phyloP scores from a whole-genome alignment of 1,140 invertebrate species.

The Plectrocnemia conspersa region DNA sequence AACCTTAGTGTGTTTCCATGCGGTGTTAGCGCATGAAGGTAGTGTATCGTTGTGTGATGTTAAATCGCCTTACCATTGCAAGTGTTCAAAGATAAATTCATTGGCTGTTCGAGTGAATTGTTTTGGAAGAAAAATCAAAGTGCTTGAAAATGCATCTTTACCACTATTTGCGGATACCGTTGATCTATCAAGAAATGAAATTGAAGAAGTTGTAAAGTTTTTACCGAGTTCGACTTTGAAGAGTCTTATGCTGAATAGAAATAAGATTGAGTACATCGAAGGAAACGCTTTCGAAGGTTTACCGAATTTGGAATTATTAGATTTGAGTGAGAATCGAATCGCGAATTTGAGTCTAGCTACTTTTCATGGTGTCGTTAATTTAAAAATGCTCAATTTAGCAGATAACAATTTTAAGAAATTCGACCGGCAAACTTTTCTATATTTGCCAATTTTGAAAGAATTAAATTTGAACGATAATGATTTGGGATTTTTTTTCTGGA shows the following conservation, averaged over 20 bases:
- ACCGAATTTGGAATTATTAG: slow-evolving; percentile 47
- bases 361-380: slow-evolving; percentile 45
- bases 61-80: too few relatives aligned
- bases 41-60: too few relatives aligned
- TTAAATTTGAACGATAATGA: slow-evolving; percentile 48
- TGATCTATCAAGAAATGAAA: slow-evolving; percentile 44
- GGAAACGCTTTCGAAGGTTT: slow-evolving; percentile 41
- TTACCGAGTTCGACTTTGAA: slow-evolving; percentile 17
- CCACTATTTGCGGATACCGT: slow-evolving; percentile 39
- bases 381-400: slow-evolving; percentile 52
- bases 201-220: slow-evolving; percentile 31
- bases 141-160: slow-evolving; percentile 36
- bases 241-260: slow-evolving; percentile 42
- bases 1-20: too few relatives aligned
- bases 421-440: slow-evolving; percentile 44
- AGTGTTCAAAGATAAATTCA: not conserved
- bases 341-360: slow-evolving; percentile 44
- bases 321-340: slow-evolving; percentile 52
- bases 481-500: slow-evolving; percentile 37
- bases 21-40: too few relatives aligned
- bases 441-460: slow-evolving; percentile 44
- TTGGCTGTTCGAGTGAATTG: not conserved
- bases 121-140: not conserved
- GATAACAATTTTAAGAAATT: slow-evolving; percentile 50
- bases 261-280: slow-evolving; percentile 45